Conservation (phyloP, 64 coral and sea anemone genomes). For the Porites australiensis region DNA sequence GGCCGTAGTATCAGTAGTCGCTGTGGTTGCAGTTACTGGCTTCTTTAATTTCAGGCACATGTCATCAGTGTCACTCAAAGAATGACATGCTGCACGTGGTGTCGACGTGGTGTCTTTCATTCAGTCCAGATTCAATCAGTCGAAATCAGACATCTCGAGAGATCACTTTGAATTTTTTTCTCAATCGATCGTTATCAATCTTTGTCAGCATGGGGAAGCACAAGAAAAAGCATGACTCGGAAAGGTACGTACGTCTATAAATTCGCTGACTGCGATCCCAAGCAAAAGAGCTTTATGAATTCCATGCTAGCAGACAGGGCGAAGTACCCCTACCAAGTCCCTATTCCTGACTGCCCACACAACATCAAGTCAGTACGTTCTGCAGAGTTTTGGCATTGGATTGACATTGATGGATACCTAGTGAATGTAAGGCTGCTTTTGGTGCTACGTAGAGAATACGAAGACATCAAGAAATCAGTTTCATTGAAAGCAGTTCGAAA, state of each 20-base stretch:
- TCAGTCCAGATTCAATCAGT: constrained; percentile 14
- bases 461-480: too few relatives aligned
- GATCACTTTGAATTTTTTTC: constrained; percentile 22
- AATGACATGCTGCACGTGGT: neutral
- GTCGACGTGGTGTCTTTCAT: constrained; percentile 17
- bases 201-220: too few relatives aligned
- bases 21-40: constrained; percentile 5
- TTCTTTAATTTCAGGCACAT: constrained; percentile 21
- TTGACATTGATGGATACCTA: too few relatives aligned
- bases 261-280: constrained; percentile 56
- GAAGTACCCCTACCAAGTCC: constrained; percentile 65
- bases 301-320: constrained; percentile 35
- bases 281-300: constrained; percentile 67
- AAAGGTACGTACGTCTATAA: too few relatives aligned
- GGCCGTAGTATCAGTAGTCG: constrained; percentile 29
- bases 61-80: constrained; percentile 8
- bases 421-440: too few relatives aligned
- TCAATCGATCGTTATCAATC: too few relatives aligned
- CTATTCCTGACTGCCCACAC: constrained; percentile 60
- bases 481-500: too few relatives aligned
- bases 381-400: constrained; percentile 67
- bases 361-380: constrained; percentile 69
- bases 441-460: too few relatives aligned
- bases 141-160: neutral
- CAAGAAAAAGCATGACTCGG: too few relatives aligned